A percentile compares a stretch with the other conserved stretches of the same genome.
Conservation (phyloP, 2,113 vertebrate genomes). For the Ciconia stormi region DNA sequence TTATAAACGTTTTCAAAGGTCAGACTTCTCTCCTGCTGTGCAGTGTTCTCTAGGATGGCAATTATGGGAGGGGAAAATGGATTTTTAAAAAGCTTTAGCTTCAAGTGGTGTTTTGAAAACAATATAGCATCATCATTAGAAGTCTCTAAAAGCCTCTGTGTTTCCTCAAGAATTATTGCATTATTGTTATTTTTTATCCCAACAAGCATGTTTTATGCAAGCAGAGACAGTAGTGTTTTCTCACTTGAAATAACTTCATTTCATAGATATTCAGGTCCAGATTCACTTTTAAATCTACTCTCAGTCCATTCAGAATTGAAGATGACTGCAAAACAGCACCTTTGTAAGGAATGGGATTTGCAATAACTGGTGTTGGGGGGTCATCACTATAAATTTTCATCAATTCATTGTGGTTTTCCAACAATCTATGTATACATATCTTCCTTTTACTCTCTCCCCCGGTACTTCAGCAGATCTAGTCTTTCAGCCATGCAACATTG, state of each 20-base stretch:
- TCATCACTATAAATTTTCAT: not conserved
- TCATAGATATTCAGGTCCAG: not conserved
- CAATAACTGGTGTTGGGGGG: not conserved
- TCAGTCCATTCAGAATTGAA: not conserved
- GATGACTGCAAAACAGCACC: not conserved
- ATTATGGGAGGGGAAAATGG: not conserved
- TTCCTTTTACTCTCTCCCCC: not conserved
- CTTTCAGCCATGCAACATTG: not conserved
- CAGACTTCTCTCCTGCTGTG: not conserved
- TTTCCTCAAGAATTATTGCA: not conserved
- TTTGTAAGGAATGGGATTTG: not conserved
- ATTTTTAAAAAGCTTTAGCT: conserved; percentile 2
- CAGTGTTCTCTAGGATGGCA: not conserved
- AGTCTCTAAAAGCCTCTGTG: not conserved
- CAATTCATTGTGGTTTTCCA: not conserved
- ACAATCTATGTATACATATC: not conserved
- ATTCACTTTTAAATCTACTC: not conserved
- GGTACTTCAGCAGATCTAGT: not conserved
- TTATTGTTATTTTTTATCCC: not conserved
- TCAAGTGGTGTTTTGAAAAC: not conserved
- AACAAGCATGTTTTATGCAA: not conserved
- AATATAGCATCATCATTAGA: not conserved
- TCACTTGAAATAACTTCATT: not conserved
- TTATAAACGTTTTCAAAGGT: not conserved
- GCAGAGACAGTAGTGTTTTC: not conserved